phyloP scores from a whole-genome alignment of 1,140 invertebrate species.

The Ostrea edulis region DNA sequence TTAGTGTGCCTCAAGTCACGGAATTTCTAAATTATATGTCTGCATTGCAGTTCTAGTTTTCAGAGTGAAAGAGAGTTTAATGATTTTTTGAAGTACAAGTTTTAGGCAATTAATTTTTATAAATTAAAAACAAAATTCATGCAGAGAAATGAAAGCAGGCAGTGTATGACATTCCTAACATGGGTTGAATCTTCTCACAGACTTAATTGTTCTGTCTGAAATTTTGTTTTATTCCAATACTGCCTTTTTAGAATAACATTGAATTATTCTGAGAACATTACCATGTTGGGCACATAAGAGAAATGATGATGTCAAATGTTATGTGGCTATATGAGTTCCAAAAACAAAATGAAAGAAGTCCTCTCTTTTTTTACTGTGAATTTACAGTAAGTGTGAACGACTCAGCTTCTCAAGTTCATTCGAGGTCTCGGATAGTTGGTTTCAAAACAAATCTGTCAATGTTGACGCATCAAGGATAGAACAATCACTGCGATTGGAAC shows the following conservation, averaged over 20 bases:
- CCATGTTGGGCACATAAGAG: neutral
- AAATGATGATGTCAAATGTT: neutral
- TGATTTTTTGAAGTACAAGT: neutral
- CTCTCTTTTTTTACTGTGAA: too few relatives aligned
- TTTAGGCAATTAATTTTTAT: neutral
- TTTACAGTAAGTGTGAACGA: too few relatives aligned
- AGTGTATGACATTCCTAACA: neutral
- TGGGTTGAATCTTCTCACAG: neutral
- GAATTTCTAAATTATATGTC: neutral
- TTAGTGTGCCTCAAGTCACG: neutral
- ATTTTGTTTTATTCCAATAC: neutral
- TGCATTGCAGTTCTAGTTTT: neutral
- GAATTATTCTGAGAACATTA: neutral
- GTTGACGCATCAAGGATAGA: too few relatives aligned
- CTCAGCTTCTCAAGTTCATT: too few relatives aligned
- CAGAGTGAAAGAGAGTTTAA: neutral
- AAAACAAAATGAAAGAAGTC: neutral
- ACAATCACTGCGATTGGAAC: too few relatives aligned
- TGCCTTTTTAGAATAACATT: neutral
- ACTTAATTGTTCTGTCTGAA: neutral
- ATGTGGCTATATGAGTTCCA: neutral
- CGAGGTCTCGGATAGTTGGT: too few relatives aligned
- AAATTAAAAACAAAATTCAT: neutral
- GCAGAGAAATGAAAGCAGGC: slow-evolving; percentile 23
- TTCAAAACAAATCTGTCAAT: too few relatives aligned